These are phyloP conservation scores for Hipparchia sbordonii DNA, from an alignment of 2,888 invertebrate species.

Conservation along the genomic window DNA sequence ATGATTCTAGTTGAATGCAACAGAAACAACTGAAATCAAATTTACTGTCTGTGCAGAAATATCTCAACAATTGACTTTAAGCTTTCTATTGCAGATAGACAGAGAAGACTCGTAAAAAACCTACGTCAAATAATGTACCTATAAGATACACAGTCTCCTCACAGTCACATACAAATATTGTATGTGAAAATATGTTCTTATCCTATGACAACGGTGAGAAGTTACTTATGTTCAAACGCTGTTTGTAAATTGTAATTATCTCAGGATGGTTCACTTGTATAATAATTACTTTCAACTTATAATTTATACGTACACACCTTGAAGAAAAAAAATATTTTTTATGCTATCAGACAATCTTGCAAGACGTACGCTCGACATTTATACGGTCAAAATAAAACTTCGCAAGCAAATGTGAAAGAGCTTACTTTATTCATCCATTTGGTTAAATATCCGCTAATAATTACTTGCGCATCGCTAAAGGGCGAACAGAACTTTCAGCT, in stretches of 20 bases:
- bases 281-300: not conserved
- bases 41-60: too few species aligned
- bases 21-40: too few species aligned
- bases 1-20: too few species aligned
- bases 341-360: not conserved
- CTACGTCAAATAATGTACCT: too few species aligned
- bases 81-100: too few species aligned
- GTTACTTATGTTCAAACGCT: too few species aligned
- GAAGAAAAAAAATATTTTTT: not conserved
- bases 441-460: slow-evolving; percentile 11
- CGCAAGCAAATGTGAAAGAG: not conserved
- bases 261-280: not conserved
- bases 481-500: slow-evolving; percentile 14
- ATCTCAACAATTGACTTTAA: too few species aligned
- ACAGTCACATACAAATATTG: too few species aligned
- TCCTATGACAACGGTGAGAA: too few species aligned
- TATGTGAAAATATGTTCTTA: too few species aligned
- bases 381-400: not conserved
- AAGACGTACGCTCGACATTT: not conserved
- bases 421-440: slow-evolving; percentile 1
- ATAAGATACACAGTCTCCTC: too few species aligned
- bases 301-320: not conserved
- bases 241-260: not conserved
- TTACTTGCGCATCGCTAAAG: slow-evolving; percentile 16
- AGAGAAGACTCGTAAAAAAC: too few species aligned